These are phyloP conservation scores for Dascillus cervinus DNA, from an alignment of 2,888 invertebrate genomes.

Conservation along the genomic window DNA sequence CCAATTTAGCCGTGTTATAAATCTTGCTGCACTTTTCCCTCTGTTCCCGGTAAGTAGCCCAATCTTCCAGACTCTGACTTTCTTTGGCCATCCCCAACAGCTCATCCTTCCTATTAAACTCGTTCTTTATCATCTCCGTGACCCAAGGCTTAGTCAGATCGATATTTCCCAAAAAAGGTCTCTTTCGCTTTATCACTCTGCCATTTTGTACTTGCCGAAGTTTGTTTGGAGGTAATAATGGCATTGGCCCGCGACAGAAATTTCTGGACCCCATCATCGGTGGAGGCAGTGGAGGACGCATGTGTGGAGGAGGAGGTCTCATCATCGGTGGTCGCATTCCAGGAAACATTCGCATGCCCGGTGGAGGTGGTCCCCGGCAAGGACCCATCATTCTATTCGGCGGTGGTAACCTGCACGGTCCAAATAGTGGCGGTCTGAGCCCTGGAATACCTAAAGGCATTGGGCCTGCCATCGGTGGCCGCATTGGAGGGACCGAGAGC, in stretches of 20 bases:
- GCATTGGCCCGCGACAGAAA: constrained; percentile 21
- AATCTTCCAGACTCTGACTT: constrained; percentile 47
- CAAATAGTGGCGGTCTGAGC: constrained; percentile 15
- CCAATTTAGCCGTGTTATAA: constrained; percentile 48
- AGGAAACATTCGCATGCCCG: constrained; percentile 14
- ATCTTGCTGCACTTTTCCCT: constrained; percentile 50
- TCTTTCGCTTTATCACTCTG: constrained; percentile 30
- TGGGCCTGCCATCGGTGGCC: constrained; percentile 29
- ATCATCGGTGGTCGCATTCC: constrained; percentile 26
- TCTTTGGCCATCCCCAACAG: constrained; percentile 44
- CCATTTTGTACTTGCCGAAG: constrained; percentile 30
- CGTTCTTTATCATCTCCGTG: constrained; percentile 47
- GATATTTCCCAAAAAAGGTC: constrained; percentile 25
- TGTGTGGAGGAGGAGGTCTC: constrained; percentile 14
- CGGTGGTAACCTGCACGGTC: constrained; percentile 11
- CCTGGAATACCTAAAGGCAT: constrained; percentile 22
- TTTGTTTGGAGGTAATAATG: constrained; percentile 13
- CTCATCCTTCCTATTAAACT: constrained; percentile 48
- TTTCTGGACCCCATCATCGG: constrained; percentile 9
- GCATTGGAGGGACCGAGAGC: too few species aligned
- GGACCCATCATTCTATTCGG: constrained; percentile 12
- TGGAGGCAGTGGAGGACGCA: constrained; percentile 12
- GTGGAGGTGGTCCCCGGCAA: constrained; percentile 24
- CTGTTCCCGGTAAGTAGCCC: constrained; percentile 50
- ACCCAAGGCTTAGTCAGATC: constrained; percentile 52